A percentile compares a stretch with the other conserved stretches of the same genome.
Evolutionary conservation across 2,888 invertebrate species (phyloP).

Genomic region (Archips crataeganus): DNA sequence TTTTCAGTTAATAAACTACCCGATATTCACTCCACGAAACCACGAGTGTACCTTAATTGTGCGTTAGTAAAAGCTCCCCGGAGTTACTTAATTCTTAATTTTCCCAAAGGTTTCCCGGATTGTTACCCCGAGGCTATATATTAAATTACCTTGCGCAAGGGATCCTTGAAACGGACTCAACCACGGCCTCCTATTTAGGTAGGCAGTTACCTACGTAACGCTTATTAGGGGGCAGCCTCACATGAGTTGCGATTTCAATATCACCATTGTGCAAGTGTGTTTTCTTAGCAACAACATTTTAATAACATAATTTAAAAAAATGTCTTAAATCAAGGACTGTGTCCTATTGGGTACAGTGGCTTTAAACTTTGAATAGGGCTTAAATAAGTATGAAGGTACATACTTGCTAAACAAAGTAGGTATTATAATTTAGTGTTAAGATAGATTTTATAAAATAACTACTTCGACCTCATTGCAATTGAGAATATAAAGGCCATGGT

Average conservation of each 20-base stretch:
- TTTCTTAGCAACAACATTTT: constrained; percentile 1
- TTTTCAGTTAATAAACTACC: no score
- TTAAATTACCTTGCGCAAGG: constrained; percentile 74
- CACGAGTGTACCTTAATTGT: neutral
- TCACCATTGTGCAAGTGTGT: constrained; percentile 45
- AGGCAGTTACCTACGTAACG: constrained; percentile 38
- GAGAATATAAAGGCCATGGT: no score
- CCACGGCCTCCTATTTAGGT: constrained; percentile 36
- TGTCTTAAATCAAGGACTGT: no score
- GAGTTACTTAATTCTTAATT: constrained; percentile 51
- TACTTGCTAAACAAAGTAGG: no score
- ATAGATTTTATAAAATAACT: no score
- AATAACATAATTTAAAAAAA: no score
- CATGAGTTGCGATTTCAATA: constrained; percentile 59
- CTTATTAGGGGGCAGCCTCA: constrained; percentile 66
- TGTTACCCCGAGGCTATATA: constrained; percentile 74
- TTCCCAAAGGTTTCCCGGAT: constrained; percentile 69
- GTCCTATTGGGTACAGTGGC: no score
- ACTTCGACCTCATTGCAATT: no score
- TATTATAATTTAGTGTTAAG: no score
- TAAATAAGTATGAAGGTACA: no score
- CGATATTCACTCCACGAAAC: neutral
- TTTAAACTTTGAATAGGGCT: no score
- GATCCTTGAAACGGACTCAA: constrained; percentile 37
- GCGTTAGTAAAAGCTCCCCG: neutral